A percentile compares a stretch with the other conserved stretches of the same genome.
These are phyloP conservation scores for Biston betularia DNA, from an alignment of 2,888 invertebrate genomes.

Conservation along the genomic window DNA sequence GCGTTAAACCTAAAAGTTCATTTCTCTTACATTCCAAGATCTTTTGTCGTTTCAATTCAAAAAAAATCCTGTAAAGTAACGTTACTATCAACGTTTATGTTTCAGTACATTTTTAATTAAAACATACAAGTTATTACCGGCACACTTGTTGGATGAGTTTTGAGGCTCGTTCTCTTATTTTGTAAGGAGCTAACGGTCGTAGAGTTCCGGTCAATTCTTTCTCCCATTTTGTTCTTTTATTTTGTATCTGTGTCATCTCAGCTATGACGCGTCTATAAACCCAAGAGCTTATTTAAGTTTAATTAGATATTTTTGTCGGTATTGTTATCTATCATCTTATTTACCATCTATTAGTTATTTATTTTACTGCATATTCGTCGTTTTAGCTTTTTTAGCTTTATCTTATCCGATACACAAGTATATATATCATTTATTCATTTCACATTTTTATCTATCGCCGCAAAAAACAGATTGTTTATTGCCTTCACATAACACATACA, in stretches of 20 bases:
- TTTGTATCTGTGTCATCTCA: constrained; percentile 41
- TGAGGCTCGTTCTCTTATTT: constrained; percentile 60
- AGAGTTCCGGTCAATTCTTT: constrained; percentile 62
- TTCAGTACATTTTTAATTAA: neutral
- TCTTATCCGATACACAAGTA: too few species aligned
- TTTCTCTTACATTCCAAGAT: constrained; percentile 57
- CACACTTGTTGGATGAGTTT: constrained; percentile 62
- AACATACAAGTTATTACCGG: constrained; percentile 52
- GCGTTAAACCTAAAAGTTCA: constrained; percentile 58
- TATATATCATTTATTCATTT: too few species aligned
- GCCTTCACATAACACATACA: too few species aligned
- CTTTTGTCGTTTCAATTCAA: constrained; percentile 63
- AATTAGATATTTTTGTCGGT: neutral
- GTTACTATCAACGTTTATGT: too few species aligned
- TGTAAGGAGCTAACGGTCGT: constrained; percentile 54
- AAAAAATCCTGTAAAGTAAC: constrained; percentile 59
- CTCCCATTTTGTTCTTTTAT: constrained; percentile 61
- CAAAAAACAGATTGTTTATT: too few species aligned
- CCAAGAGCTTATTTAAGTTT: neutral
- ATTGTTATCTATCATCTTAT: neutral
- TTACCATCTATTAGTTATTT: too few species aligned
- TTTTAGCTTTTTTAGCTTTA: too few species aligned
- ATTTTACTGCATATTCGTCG: too few species aligned
- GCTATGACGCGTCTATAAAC: constrained; percentile 58
- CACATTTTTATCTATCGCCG: too few species aligned